Evolutionary conservation across 2,797 vertebrate genomes (phyloP).

Genomic region (Sorex maritimensis): DNA sequence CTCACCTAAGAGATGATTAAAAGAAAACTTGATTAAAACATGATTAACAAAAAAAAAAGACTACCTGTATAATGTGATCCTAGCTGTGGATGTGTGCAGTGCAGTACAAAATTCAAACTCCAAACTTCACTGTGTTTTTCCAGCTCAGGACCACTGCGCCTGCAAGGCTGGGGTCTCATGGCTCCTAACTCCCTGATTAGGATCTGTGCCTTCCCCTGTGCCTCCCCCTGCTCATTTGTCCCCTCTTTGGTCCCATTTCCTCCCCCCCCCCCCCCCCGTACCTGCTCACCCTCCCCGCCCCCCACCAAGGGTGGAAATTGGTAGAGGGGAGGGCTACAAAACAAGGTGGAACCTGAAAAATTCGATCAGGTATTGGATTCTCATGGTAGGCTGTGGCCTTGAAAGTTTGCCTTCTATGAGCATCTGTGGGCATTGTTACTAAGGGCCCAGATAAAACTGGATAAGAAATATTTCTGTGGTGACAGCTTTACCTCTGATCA

Average conservation of each 20-base stretch:
- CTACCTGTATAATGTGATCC: neutral
- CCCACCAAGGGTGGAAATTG: neutral
- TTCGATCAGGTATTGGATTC: neutral
- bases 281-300: too few relatives aligned
- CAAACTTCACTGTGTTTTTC: neutral
- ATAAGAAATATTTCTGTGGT: neutral
- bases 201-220: rapidly evolving
- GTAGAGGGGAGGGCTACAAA: neutral
- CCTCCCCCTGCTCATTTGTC: neutral
- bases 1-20: too few relatives aligned
- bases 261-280: too few relatives aligned
- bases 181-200: neutral
- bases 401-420: neutral
- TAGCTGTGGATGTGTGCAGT: neutral
- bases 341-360: neutral
- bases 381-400: neutral
- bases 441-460: neutral
- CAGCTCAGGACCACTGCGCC: neutral
- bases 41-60: too few relatives aligned
- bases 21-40: too few relatives aligned
- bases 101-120: neutral
- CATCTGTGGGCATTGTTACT: neutral
- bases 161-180: neutral
- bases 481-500: neutral
- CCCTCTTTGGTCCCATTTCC: too few relatives aligned